Base-by-base conservation (phyloP, 2,113 vertebrate genomes). In the Psittacara wagleri region DNA sequence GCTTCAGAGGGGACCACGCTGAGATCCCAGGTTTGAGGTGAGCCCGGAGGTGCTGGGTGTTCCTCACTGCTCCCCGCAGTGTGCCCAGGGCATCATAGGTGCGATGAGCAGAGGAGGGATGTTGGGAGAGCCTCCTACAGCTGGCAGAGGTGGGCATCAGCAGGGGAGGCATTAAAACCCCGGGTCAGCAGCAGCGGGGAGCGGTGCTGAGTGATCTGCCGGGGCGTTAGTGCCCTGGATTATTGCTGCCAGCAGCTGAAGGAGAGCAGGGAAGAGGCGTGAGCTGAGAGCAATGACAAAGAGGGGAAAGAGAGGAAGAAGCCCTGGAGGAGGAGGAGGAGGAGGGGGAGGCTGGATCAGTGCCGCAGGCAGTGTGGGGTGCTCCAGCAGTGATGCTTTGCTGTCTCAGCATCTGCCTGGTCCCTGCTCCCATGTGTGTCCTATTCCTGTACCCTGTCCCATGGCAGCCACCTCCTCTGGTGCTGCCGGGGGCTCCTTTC, bases 191-290 rank as follows among this genome's bases (percentile, higher is more conserved):
- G 39, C 20, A 14, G 74, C 61, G 17, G 48, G 63, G 72, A 77
- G 73, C 11, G 6, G 54, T 8, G 16, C 83, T 18, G 69, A 83
- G 73, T 74, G 84, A 86, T 89, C 86, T 93, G 88, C 69, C 1
- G 88, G 87, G 87, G 89, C 49, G 82, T 44, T 46, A 41, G 77
- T 89, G 91, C 94, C 88, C 86, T 49, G 91, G 89, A 91, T 97
- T 94, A 94, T 62, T 90, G 93, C 90, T 90, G 74, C 4, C 37
- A 94, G 92, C 95, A 88, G 91, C 88, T 94, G 92, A 94, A 92
- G 95, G 93, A 94, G 93, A 96, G 88, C 92, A 48, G 90, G 39
- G 95, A 63, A 87, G 31, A 86, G 83, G 83, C 72, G 62, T 93
- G 72, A 90, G 89, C 87, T 89, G 94, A 94, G 93, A 86, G 85